phyloP scores from a whole-genome alignment of 2,888 invertebrate genomes.

The Cylloceria caligata region DNA sequence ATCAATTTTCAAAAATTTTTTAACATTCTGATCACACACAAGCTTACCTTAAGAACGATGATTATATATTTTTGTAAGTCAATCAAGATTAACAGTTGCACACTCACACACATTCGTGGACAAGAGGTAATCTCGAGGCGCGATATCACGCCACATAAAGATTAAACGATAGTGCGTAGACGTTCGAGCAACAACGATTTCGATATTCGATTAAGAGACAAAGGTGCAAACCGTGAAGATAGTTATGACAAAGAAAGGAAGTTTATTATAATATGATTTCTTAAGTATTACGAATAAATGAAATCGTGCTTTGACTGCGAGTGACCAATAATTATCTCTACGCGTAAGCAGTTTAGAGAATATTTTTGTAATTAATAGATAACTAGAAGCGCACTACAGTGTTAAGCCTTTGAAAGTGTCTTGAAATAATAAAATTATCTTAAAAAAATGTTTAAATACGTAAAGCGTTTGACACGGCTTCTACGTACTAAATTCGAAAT shows the following conservation, averaged over 20 bases:
- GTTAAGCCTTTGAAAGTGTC: conserved; percentile 25
- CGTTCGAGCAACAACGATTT: conserved; percentile 12
- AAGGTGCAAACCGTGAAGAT: neutral
- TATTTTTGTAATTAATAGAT: conserved; percentile 76
- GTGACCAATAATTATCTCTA: conserved; percentile 30
- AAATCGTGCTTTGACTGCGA: conserved; percentile 24
- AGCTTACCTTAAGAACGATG: neutral
- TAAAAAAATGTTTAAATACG: conserved; percentile 24
- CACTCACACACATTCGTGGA: neutral
- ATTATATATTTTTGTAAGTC: neutral
- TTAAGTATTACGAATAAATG: conserved; percentile 31
- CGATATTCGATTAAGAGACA: conserved; percentile 3
- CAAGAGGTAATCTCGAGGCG: neutral
- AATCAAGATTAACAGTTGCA: neutral
- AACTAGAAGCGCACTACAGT: conserved; percentile 4
- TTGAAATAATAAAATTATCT: conserved; percentile 7
- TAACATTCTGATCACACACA: neutral
- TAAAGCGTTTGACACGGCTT: conserved; percentile 16
- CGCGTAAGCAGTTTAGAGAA: conserved; percentile 67
- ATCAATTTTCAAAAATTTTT: neutral
- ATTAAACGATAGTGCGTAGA: conserved; percentile 1
- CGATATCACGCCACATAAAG: neutral
- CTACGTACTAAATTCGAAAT: neutral
- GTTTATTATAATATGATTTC: conserved; percentile 4
- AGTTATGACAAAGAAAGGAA: neutral